Evolutionary conservation across 2,113 vertebrate species (phyloP).

Genomic region (Sphaerodactylus townsendi): DNA sequence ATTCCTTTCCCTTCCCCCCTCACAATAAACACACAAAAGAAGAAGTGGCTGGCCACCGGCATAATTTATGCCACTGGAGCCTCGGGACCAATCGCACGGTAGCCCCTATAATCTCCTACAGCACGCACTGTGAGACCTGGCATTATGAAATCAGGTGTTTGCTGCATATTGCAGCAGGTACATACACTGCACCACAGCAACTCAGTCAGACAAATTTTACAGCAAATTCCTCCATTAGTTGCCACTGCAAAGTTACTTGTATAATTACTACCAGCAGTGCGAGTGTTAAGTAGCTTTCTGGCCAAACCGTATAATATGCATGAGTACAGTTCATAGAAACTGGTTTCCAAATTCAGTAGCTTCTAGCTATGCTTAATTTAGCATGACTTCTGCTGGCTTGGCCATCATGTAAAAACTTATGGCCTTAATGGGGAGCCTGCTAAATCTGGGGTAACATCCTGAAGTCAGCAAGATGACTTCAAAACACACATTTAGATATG

Average conservation of each 20-base stretch:
- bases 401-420: not conserved
- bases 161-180: not conserved
- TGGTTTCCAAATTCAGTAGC: not conserved
- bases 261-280: not conserved
- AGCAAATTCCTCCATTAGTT: not conserved
- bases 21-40: no score
- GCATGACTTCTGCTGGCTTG: slow-evolving; percentile 7
- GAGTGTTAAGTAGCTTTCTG: not conserved
- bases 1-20: no score
- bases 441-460: not conserved
- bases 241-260: not conserved
- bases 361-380: slow-evolving; percentile 15
- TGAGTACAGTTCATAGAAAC: not conserved
- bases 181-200: not conserved
- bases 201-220: not conserved
- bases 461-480: not conserved
- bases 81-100: no score
- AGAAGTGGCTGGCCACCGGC: no score
- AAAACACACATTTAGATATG: not conserved
- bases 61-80: no score
- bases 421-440: not conserved
- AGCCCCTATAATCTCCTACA: slow-evolving; percentile 60
- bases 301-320: not conserved
- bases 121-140: slow-evolving; percentile 40
- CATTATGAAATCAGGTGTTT: not conserved